A percentile compares a stretch with the other conserved stretches of the same genome.
Evolutionary conservation across 92 coral and sea anemone species (phyloP).

Genomic region (Porites evermanni): DNA sequence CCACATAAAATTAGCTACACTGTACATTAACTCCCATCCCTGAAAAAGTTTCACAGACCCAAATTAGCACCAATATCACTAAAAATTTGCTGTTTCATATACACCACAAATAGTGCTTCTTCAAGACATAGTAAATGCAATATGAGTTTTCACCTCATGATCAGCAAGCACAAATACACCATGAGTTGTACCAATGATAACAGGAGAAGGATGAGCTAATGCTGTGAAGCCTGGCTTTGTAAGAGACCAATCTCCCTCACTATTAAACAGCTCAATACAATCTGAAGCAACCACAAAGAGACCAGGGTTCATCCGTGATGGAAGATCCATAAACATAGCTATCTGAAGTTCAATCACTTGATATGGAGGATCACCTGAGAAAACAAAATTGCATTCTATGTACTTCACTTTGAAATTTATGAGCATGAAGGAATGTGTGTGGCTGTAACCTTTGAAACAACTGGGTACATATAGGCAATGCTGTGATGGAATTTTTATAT

Average conservation of each 20-base stretch:
- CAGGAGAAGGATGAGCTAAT: constrained; percentile 95
- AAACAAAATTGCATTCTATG: neutral
- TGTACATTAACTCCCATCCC: too few species aligned
- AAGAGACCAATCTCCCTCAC: constrained; percentile 75
- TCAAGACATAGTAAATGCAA: too few species aligned
- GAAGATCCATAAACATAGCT: constrained; percentile 86
- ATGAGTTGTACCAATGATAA: constrained; percentile 94
- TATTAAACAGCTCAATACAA: constrained; percentile 80
- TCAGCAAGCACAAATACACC: constrained; percentile 91
- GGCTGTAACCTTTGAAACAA: too few species aligned
- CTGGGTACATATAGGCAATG: too few species aligned
- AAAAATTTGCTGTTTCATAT: too few species aligned
- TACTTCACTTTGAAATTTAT: neutral
- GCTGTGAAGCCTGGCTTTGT: constrained; percentile 95
- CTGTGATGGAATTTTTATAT: too few species aligned
- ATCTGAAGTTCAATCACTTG: constrained; percentile 93
- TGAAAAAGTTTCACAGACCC: too few species aligned
- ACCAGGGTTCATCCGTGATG: constrained; percentile 89
- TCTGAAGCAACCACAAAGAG: constrained; percentile 93
- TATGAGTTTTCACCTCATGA: neutral
- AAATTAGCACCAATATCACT: too few species aligned
- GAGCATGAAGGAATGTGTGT: too few species aligned
- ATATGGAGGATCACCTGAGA: constrained; percentile 88
- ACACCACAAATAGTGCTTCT: too few species aligned
- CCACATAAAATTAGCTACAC: too few species aligned